Evolutionary conservation across 2,888 invertebrate genomes (phyloP).

Genomic region (Eumacrocentrus americanus): DNA sequence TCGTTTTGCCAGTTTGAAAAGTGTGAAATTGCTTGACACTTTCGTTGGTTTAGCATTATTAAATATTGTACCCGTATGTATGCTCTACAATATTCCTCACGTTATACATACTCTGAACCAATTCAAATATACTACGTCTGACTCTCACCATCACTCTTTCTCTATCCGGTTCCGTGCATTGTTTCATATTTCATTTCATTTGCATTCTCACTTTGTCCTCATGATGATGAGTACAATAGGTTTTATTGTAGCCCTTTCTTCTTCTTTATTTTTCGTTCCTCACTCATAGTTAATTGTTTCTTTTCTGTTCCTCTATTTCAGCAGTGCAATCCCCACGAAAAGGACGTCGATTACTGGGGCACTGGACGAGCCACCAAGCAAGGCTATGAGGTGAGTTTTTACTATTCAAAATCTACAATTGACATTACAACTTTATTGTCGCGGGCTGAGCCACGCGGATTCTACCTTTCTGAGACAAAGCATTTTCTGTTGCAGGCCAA

Average conservation of each 20-base stretch:
- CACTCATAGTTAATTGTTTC: slow-evolving; percentile 7
- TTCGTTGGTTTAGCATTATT: slow-evolving; percentile 8
- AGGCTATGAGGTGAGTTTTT: slow-evolving; percentile 58
- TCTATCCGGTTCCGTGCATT: slow-evolving; percentile 5
- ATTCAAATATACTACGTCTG: too few relatives aligned
- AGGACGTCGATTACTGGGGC: slow-evolving; percentile 60
- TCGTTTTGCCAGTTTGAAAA: slow-evolving; percentile 19
- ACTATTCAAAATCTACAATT: not conserved
- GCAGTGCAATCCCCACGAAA: slow-evolving; percentile 61
- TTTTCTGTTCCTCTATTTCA: slow-evolving; percentile 46
- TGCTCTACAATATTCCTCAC: not conserved
- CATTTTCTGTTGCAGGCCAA: slow-evolving; percentile 64
- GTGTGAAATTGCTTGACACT: slow-evolving; percentile 15
- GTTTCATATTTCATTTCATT: slow-evolving; percentile 21
- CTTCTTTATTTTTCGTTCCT: slow-evolving; percentile 4
- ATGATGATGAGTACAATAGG: slow-evolving; percentile 12
- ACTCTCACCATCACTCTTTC: too few relatives aligned
- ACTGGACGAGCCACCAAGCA: slow-evolving; percentile 58
- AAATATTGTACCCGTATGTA: not conserved
- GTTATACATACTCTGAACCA: not conserved
- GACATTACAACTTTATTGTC: not conserved
- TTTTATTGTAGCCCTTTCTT: not conserved
- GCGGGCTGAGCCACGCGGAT: slow-evolving; percentile 32
- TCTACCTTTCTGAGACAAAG: slow-evolving; percentile 58
- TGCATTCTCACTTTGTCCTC: slow-evolving; percentile 19